A percentile compares a stretch with the other conserved stretches of the same genome.
phyloP scores from a whole-genome alignment of 2,888 invertebrate genomes.

The Eurytoma adleriae region DNA sequence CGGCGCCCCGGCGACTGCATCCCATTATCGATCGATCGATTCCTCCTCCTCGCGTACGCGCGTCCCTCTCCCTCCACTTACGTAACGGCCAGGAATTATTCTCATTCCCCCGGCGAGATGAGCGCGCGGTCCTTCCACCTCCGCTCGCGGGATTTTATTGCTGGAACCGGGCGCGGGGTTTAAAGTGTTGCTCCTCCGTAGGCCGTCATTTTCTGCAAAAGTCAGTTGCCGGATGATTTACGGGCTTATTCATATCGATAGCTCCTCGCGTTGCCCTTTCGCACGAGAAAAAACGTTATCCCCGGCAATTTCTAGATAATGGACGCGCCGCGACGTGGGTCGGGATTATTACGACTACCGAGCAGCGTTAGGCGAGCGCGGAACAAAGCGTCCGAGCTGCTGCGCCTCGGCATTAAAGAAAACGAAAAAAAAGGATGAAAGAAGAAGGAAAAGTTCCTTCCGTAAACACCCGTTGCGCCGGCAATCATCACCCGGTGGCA shows the following conservation, averaged over 20 bases:
- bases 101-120: constrained; percentile 2
- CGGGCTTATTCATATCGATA: no score
- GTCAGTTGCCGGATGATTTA: no score
- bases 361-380: no score
- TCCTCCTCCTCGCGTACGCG: constrained; percentile 20
- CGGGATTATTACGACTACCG: no score
- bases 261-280: no score
- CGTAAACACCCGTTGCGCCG: not conserved
- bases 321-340: no score
- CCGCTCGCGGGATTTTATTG: not conserved
- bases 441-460: no score
- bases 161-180: not conserved
- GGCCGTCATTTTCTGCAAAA: not conserved
- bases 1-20: constrained; percentile 62
- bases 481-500: not conserved
- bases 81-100: constrained; percentile 49
- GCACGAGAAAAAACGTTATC: no score
- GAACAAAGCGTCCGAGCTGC: no score
- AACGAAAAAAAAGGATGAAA: no score
- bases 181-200: not conserved
- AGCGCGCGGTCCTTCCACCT: not conserved
- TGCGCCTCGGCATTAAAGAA: no score
- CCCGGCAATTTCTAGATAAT: no score
- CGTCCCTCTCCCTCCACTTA: constrained; percentile 46
- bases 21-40: constrained; percentile 67